phyloP scores from a whole-genome alignment of 2,797 vertebrate species.

The Vireo griseus region DNA sequence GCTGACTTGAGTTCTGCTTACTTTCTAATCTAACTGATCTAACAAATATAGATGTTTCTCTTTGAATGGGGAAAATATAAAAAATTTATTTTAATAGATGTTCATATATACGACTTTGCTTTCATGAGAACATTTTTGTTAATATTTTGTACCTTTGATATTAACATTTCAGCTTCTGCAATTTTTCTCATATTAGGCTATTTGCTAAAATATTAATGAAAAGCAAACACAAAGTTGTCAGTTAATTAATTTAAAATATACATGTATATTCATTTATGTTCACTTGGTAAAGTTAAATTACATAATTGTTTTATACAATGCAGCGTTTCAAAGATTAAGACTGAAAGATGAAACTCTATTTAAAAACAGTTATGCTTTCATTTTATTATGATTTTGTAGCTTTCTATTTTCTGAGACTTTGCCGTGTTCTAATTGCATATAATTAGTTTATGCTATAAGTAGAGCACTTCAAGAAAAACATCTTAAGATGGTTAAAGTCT shows the following conservation, averaged over 20 bases:
- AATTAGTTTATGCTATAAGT: slow-evolving; percentile 26
- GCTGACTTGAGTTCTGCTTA: neutral
- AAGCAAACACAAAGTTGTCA: neutral
- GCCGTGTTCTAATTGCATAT: slow-evolving; percentile 19
- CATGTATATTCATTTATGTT: neutral
- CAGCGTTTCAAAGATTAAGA: neutral
- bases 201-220: neutral
- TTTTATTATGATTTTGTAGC: neutral
- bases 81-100: neutral
- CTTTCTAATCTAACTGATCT: neutral
- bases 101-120: neutral
- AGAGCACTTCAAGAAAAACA: neutral
- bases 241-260: neutral
- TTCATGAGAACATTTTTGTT: neutral
- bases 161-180: neutral
- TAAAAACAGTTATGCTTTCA: neutral
- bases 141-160: neutral
- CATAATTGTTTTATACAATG: neutral
- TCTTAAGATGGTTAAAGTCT: neutral
- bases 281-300: neutral
- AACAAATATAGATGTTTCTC: neutral
- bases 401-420: neutral
- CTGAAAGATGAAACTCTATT: neutral
- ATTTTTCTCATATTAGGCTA: neutral
- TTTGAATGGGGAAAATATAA: neutral